Evolutionary conservation across 2,113 vertebrate species (phyloP).

Genomic region (Vulpes vulpes): DNA sequence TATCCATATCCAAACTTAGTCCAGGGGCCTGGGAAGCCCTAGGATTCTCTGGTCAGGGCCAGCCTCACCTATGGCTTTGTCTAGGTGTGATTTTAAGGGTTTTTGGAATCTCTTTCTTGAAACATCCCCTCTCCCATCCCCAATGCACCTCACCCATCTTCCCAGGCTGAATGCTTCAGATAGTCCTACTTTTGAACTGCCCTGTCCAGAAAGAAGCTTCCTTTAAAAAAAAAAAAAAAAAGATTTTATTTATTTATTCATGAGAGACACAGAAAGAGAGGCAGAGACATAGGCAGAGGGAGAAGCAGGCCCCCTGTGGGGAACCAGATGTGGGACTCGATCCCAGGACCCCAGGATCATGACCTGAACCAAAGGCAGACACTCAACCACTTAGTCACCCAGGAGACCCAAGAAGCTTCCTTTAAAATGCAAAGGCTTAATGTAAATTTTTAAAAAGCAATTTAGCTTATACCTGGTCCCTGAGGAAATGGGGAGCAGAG

Average conservation of each 20-base stretch:
- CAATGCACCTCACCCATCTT: not conserved
- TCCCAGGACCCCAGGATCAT: too few species aligned
- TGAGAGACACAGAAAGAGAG: too few species aligned
- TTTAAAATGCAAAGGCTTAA: conserved; percentile 8
- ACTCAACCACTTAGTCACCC: too few species aligned
- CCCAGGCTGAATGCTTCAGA: not conserved
- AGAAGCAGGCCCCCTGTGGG: too few species aligned
- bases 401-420: not conserved
- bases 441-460: not conserved
- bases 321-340: too few species aligned
- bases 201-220: not conserved
- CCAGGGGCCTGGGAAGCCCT: not conserved
- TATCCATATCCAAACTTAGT: not conserved
- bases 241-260: too few species aligned
- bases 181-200: not conserved
- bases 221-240: not conserved
- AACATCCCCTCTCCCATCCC: not conserved
- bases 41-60: not conserved
- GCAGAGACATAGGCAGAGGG: too few species aligned
- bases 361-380: too few species aligned
- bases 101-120: not conserved
- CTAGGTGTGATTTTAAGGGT: not conserved
- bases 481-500: not conserved
- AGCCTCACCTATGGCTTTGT: not conserved
- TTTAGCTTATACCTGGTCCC: not conserved